Conservation (phyloP, 2,113 vertebrate species). For the Neodon shergylaensis region DNA sequence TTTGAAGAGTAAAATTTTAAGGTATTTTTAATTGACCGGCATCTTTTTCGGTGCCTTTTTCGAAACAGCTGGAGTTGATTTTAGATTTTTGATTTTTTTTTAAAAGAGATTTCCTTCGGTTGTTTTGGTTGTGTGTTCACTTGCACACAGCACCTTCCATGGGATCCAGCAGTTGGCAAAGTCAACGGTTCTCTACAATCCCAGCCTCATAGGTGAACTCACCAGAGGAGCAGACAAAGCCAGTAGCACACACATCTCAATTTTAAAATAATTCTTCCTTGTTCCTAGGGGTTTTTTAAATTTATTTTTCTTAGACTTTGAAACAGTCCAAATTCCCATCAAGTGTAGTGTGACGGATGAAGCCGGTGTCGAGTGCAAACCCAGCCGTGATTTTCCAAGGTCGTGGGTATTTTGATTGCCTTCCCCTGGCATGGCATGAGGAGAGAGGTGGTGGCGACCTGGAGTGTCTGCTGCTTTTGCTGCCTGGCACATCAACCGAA, state of each 20-base stretch:
- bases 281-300: background rate
- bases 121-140: background rate
- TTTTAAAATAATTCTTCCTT: conserved; percentile 55
- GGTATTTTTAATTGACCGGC: background rate
- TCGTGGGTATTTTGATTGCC: conserved; percentile 53
- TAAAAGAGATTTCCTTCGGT: background rate
- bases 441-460: background rate
- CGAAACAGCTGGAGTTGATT: background rate
- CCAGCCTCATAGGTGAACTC: background rate
- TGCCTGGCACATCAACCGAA: conserved; percentile 63
- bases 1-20: background rate
- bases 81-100: conserved; percentile 7
- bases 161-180: background rate
- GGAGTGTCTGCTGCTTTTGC: conserved; percentile 53
- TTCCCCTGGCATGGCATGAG: conserved; percentile 44
- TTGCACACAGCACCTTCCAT: background rate
- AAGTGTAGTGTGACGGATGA: background rate
- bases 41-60: background rate
- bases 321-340: conserved; percentile 1
- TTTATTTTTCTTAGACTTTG: background rate
- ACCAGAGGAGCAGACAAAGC: conserved; percentile 19
- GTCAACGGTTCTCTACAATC: background rate
- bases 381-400: conserved; percentile 29
- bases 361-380: conserved; percentile 39
- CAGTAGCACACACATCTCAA: background rate